Evolutionary conservation across 2,888 invertebrate species (phyloP).

Genomic region (Phorcus lineatus): DNA sequence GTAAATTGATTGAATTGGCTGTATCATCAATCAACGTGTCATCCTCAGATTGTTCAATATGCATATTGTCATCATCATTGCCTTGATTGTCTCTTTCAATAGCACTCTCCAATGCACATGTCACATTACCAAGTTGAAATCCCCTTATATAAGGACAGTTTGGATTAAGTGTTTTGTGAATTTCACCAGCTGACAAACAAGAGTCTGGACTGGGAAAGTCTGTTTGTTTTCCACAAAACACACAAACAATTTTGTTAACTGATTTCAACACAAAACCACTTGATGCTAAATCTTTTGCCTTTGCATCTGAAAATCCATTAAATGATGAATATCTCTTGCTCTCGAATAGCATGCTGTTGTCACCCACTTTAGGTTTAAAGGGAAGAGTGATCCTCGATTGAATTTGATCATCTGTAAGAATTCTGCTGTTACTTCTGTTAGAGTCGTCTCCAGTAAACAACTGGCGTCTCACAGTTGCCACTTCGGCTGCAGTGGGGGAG

Average conservation of each 20-base stretch:
- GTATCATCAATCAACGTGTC: no score
- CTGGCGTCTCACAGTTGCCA: neutral
- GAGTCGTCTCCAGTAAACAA: neutral
- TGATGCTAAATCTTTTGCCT: neutral
- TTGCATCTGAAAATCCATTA: neutral
- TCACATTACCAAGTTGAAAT: neutral
- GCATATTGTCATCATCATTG: neutral
- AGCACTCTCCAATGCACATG: neutral
- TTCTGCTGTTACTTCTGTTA: neutral
- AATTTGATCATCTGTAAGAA: neutral
- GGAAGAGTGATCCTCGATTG: neutral
- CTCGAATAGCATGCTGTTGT: neutral
- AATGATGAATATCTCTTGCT: slow-evolving; percentile 1
- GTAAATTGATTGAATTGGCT: no score
- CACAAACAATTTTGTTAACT: neutral
- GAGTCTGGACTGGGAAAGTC: neutral
- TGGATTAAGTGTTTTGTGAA: neutral
- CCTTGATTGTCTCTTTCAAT: neutral
- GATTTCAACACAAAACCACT: neutral
- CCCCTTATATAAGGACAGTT: neutral
- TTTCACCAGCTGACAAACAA: neutral
- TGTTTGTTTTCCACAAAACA: slow-evolving; percentile 8
- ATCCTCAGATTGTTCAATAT: no score
- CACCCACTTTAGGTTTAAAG: neutral
- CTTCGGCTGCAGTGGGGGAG: neutral